Conservation (phyloP, 1,140 invertebrate genomes). For the Dysdera silvatica region DNA sequence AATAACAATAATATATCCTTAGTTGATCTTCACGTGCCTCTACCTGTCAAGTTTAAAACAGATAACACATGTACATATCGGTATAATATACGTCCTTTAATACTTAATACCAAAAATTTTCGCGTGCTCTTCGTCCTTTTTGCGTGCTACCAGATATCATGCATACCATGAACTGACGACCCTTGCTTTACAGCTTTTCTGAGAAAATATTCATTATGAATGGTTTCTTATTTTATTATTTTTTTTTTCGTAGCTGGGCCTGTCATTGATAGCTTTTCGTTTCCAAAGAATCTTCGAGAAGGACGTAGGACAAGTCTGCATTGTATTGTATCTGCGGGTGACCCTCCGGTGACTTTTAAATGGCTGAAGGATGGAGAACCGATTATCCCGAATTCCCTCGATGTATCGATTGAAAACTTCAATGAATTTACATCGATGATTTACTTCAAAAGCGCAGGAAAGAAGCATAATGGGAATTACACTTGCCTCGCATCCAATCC, state of each 20-base stretch:
- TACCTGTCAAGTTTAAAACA: too few relatives aligned
- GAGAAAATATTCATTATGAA: too few relatives aligned
- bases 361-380: slow-evolving; percentile 44
- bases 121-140: too few relatives aligned
- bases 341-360: slow-evolving; percentile 42
- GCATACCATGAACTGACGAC: too few relatives aligned
- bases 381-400: slow-evolving; percentile 49
- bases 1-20: too few relatives aligned
- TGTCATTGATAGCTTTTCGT: slow-evolving; percentile 57
- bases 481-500: slow-evolving; percentile 46
- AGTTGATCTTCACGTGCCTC: too few relatives aligned
- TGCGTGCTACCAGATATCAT: background rate
- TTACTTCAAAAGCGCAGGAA: slow-evolving; percentile 37
- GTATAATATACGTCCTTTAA: too few relatives aligned
- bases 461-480: slow-evolving; percentile 47
- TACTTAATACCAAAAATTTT: too few relatives aligned
- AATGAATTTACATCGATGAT: slow-evolving; percentile 31
- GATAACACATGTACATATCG: too few relatives aligned
- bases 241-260: slow-evolving; percentile 53
- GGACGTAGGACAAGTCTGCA: slow-evolving; percentile 60
- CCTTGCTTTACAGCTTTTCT: too few relatives aligned
- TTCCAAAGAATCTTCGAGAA: slow-evolving; percentile 54
- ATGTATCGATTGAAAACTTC: slow-evolving; percentile 13
- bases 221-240: too few relatives aligned
- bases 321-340: slow-evolving; percentile 45